Conservation (phyloP, 2,797 vertebrate genomes). For the Sternarchorhynchus goeldii region DNA sequence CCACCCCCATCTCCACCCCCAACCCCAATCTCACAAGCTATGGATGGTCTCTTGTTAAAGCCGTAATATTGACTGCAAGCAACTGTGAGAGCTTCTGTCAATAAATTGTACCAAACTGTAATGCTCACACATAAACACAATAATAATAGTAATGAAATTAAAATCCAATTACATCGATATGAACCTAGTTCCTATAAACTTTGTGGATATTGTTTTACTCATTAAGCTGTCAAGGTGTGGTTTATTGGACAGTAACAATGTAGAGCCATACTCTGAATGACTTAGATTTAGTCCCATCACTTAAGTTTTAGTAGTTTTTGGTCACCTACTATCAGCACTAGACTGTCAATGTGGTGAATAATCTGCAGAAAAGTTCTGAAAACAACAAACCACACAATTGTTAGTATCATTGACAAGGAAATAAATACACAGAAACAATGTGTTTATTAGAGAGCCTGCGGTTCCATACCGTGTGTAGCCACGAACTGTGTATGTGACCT, state of each 20-base stretch:
- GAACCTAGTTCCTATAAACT: constrained; percentile 56
- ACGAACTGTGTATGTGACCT: constrained; percentile 1
- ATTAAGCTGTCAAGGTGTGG: constrained; percentile 57
- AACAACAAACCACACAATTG: constrained; percentile 25
- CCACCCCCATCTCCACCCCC: background rate
- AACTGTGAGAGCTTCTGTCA: constrained; percentile 53
- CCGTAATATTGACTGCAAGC: constrained; percentile 57
- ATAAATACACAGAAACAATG: constrained; percentile 9
- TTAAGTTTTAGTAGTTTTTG: background rate
- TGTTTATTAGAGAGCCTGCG: constrained; percentile 9
- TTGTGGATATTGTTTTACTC: constrained; percentile 47
- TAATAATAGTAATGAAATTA: constrained; percentile 61
- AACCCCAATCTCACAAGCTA: constrained; percentile 32
- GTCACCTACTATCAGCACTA: background rate
- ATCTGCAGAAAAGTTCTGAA: constrained; percentile 35
- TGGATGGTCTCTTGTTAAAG: constrained; percentile 43
- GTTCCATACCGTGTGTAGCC: background rate
- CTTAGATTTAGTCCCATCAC: background rate
- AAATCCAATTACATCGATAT: constrained; percentile 61
- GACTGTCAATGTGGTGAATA: constrained; percentile 6
- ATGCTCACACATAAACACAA: constrained; percentile 55
- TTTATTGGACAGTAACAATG: constrained; percentile 54
- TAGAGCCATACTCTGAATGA: constrained; percentile 23
- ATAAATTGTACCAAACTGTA: constrained; percentile 55
- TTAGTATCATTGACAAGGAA: background rate